Percentiles rank a stretch among this genome's conserved stretches.
These are phyloP conservation scores for Teleopsis dalmanni DNA, from an alignment of 1,140 invertebrate genomes.

Conservation along the genomic window DNA sequence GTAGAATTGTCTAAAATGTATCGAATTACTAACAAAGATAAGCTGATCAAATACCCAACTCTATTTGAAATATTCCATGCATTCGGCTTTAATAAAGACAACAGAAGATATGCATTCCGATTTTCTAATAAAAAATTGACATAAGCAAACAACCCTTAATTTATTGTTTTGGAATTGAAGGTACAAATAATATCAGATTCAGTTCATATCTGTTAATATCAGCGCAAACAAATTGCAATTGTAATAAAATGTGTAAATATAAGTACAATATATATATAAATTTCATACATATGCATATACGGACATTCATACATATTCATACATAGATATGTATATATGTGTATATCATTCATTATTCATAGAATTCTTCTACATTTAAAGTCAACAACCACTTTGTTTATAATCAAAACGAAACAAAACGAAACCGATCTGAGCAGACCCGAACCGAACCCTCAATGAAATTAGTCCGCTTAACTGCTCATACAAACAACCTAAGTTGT, in stretches of 20 bases:
- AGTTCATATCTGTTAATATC: constrained; percentile 7
- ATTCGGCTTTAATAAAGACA: background rate
- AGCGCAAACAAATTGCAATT: constrained; percentile 9
- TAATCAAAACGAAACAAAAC: too few species aligned
- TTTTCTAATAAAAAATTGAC: too few species aligned
- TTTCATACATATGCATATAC: too few species aligned
- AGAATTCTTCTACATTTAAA: too few species aligned
- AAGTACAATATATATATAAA: background rate
- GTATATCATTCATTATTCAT: too few species aligned
- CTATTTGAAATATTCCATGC: background rate
- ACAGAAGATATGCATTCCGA: background rate
- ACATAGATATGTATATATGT: too few species aligned
- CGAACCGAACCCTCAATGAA: background rate
- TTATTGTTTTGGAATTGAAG: too few species aligned
- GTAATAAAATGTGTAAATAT: constrained; percentile 4
- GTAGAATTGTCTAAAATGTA: constrained; percentile 5
- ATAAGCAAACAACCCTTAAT: too few species aligned
- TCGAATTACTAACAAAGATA: constrained; percentile 12
- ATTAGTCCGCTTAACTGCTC: constrained; percentile 6
- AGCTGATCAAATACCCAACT: constrained; percentile 8
- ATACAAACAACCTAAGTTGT: background rate
- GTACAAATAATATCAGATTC: too few species aligned
- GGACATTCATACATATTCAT: too few species aligned
- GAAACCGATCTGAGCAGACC: background rate
- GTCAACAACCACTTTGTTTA: too few species aligned